Conservation (phyloP, 2,113 vertebrate genomes). For the Myxocyprinus asiaticus region DNA sequence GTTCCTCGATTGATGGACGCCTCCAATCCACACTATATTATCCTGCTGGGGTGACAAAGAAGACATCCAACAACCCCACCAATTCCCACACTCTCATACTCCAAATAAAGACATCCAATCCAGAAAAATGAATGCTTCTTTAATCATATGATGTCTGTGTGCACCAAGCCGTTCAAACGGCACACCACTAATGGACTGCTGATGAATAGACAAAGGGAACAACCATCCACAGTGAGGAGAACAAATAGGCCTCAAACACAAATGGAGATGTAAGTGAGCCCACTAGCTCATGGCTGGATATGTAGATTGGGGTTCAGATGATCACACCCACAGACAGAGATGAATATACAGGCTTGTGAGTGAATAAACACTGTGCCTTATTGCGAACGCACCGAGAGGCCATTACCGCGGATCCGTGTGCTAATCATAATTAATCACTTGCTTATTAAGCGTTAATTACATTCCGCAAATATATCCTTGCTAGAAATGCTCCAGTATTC, state of each 20-base stretch:
- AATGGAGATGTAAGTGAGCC: conserved; percentile 57
- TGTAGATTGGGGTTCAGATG: conserved; percentile 65
- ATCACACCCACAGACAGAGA: conserved; percentile 69
- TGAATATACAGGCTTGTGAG: conserved; percentile 68
- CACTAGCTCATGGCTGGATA: conserved; percentile 63
- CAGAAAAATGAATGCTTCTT: conserved; percentile 54
- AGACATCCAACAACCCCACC: conserved; percentile 1
- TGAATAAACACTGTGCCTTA: conserved; percentile 77
- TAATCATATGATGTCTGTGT: conserved; percentile 57
- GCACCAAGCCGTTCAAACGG: conserved; percentile 47
- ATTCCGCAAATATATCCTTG: conserved; percentile 76
- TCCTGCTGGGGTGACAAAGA: conserved; percentile 34
- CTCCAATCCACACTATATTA: conserved; percentile 50
- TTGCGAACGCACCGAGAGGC: conserved; percentile 76
- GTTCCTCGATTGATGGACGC: conserved; percentile 57
- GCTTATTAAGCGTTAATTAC: conserved; percentile 78
- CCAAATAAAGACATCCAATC: conserved; percentile 36
- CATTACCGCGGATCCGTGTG: conserved; percentile 73
- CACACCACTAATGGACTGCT: conserved; percentile 63
- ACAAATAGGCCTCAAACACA: conserved; percentile 69
- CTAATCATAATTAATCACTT: conserved; percentile 83
- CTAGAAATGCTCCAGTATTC: conserved; percentile 59
- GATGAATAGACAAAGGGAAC: conserved; percentile 67
- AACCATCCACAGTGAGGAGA: conserved; percentile 64
- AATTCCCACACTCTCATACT: conserved; percentile 2